Conservation (phyloP, 2,888 invertebrate genomes). For the Melanotus villosus region DNA sequence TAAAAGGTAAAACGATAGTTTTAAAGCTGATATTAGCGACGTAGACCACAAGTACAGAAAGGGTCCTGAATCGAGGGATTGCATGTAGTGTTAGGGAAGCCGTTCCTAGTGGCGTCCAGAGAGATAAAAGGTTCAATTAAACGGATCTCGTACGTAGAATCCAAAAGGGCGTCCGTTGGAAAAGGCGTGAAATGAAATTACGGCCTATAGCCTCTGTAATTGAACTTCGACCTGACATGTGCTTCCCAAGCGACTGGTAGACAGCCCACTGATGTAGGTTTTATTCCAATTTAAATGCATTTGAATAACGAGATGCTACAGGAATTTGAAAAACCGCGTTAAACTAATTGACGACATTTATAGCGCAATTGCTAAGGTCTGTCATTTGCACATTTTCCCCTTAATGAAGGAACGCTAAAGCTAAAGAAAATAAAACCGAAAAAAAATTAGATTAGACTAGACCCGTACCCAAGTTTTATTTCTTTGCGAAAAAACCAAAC, state of each 20-base stretch:
- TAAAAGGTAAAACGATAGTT: neutral
- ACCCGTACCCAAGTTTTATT: too few species aligned
- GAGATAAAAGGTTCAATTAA: constrained; percentile 48
- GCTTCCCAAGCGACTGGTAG: constrained; percentile 40
- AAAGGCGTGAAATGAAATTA: constrained; percentile 48
- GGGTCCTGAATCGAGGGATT: constrained; percentile 1
- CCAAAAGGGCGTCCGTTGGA: constrained; percentile 31
- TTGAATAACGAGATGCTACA: constrained; percentile 35
- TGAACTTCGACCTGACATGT: constrained; percentile 47
- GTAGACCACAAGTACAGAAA: too few species aligned
- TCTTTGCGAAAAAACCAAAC: too few species aligned
- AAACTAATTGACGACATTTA: neutral
- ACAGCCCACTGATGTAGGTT: constrained; percentile 43
- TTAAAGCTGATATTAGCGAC: too few species aligned
- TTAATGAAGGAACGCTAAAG: too few species aligned
- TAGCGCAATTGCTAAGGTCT: neutral
- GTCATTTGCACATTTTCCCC: too few species aligned
- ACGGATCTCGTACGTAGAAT: constrained; percentile 40
- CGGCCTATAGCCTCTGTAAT: constrained; percentile 43
- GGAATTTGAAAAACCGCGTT: constrained; percentile 32
- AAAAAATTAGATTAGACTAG: too few species aligned
- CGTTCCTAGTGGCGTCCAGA: constrained; percentile 22
- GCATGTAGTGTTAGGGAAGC: neutral
- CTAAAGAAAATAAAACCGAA: too few species aligned
- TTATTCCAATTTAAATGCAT: constrained; percentile 47